Evolutionary conservation across 2,888 invertebrate species (phyloP), one percentile per base, ranked within the genome.

Genomic region (Lepas anatifera): DNA sequence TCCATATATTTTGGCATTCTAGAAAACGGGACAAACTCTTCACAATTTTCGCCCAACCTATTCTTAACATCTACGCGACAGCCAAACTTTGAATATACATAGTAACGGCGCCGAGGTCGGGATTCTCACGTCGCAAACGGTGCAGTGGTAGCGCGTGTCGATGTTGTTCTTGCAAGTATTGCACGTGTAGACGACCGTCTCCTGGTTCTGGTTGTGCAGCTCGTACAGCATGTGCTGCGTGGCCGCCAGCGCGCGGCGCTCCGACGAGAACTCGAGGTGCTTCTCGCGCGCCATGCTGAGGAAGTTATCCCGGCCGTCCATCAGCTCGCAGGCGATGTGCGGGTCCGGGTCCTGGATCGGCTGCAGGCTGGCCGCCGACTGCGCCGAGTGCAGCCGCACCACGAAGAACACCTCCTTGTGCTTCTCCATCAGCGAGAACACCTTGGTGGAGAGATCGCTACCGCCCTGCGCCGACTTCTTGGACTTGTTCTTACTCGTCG

Each of bases 371-470:
- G 92, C 92, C 75, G 95, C 95, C 75, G 92, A 90, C 81, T 95
- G 95, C 73, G 92, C 92, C 78, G 95, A 92, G 84, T 97, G 96
- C 79, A 99, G 85, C 78, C 98, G 87, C 76, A 99, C 99, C 64
- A 99, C 99, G 83, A 99, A 99, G 85, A 99, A 99, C 71, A 99
- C 97, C 83, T 99, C 99, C 81, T 98, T 98, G 82, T 99, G 98
- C 80, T 99, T 99, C 81, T 99, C 99, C 96, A 99, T 98, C 16
- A 96, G 97, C 69, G 92, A 90, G 83, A 94, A 98, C 77, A 99
- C 93, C 83, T 98, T 99, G 72, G 95, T 90, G 73, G 95, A 94
- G 78, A 99, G 87, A 85, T 95, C 94, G 79, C 92, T 93, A 75
- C 95, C 95, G 75, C 92, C 92, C 81, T 95, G 92, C 75, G 94